Percentiles rank a stretch among this genome's conserved stretches.
phyloP scores from a whole-genome alignment of 2,888 invertebrate genomes.

The Acrobeloides nanus region DNA sequence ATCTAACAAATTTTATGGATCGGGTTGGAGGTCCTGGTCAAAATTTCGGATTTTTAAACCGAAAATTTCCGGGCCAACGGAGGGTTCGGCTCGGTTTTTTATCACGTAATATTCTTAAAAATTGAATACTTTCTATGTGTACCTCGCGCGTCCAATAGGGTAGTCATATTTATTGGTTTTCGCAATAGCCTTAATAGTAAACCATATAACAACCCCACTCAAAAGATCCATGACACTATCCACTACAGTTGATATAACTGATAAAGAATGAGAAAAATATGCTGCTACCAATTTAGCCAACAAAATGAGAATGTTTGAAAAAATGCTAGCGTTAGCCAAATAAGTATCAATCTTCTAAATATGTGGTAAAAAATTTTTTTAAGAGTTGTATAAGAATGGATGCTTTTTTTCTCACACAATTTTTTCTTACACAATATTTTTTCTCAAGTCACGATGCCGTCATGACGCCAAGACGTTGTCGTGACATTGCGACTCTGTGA shows the following conservation, averaged over 20 bases:
- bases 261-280: not conserved
- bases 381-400: too few relatives aligned
- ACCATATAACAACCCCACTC: not conserved
- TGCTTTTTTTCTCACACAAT: too few relatives aligned
- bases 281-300: not conserved
- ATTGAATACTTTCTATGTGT: not conserved
- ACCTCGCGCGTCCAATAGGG: not conserved
- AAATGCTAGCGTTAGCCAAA: not conserved
- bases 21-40: too few relatives aligned
- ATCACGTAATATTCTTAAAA: too few relatives aligned
- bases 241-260: not conserved
- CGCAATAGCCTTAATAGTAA: not conserved
- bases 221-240: not conserved
- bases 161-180: not conserved
- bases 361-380: too few relatives aligned
- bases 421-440: too few relatives aligned
- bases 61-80: not conserved
- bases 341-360: not conserved
- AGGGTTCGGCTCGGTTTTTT: too few relatives aligned
- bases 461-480: too few relatives aligned
- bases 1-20: too few relatives aligned
- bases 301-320: not conserved
- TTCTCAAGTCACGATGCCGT: too few relatives aligned
- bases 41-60: too few relatives aligned
- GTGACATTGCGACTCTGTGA: too few relatives aligned